Evolutionary conservation across 2,797 vertebrate genomes (phyloP), one percentile per base, ranked within the genome.

Genomic region (Hydrophis major): DNA sequence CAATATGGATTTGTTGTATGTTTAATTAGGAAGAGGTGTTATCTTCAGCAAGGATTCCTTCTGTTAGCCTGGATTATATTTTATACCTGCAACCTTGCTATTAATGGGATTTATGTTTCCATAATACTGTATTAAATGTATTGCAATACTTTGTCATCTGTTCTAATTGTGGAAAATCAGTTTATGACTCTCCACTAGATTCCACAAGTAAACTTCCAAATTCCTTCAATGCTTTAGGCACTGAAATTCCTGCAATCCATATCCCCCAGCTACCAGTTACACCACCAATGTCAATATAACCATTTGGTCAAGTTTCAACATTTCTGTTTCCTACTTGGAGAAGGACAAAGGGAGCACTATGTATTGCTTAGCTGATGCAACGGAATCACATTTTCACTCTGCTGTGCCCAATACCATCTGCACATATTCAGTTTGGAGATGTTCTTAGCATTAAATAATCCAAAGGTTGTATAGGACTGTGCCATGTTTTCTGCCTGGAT

Each of bases 141-240:
- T 94, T 96, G 93, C 69, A 93, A 94, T 97, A 96, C 95, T 97
- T 97, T 97, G 97, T 97, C 97, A 97, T 96, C 97, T 97, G 97
- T 97, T 92, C 94, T 97, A 97, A 98, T 97, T 97, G 96, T 97
- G 96, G 97, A 97, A 91, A 97, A 98, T 98, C 94, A 96, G 97
- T 89, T 96, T 97, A 97, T 97, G 97, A 47, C 37, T 95, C 63
- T 96, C 89, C 96, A 96, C 94, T 18, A n/a, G 8, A 56, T 66
- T 92, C 60, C 90, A 93, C 90, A 86, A 93, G 90, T 86, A 95
- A 83, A 93, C 86, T 18, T 94, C 25, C 4, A 86, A 60, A 14
- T 42, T 92, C 60, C 16, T 92, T 56, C 89, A 57, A 42, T 69
- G n/a, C 91, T 92, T 94, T 89, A 90, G 42, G 32, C 94, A 91